Evolutionary conservation across 2,888 invertebrate species (phyloP).

Genomic region (Orgyia antiqua): DNA sequence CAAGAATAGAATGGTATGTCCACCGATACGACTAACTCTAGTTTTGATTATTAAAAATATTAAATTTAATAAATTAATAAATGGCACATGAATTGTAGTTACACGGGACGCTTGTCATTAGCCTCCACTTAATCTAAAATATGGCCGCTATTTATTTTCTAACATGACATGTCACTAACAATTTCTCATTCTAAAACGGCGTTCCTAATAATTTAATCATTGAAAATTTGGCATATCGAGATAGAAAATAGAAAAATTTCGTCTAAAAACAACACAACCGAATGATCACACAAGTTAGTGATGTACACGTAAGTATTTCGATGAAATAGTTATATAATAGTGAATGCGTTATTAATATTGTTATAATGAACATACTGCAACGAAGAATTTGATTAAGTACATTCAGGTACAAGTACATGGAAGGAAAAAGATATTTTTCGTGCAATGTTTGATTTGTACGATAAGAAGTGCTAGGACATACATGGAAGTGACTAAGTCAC

Average conservation of each 20-base stretch:
- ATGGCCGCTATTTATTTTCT: conserved; percentile 34
- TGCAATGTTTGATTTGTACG: conserved; percentile 11
- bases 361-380: background rate
- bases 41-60: conserved; percentile 11
- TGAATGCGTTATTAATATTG: conserved; percentile 1
- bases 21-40: conserved; percentile 11
- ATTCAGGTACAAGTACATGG: conserved; percentile 54
- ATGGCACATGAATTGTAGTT: conserved; percentile 31
- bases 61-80: conserved; percentile 29
- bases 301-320: too few relatives aligned
- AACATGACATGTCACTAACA: conserved; percentile 29
- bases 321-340: too few relatives aligned
- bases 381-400: background rate
- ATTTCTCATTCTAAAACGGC: conserved; percentile 38
- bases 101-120: too few relatives aligned
- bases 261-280: conserved; percentile 68
- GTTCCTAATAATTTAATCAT: conserved; percentile 35
- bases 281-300: conserved; percentile 71
- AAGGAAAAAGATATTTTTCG: conserved; percentile 44
- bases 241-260: conserved; percentile 46
- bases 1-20: conserved; percentile 14
- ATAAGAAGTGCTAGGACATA: conserved; percentile 7
- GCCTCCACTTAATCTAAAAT: conserved; percentile 26
- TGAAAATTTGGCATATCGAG: conserved; percentile 44
- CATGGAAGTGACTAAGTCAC: too few relatives aligned